Evolutionary conservation across 2,888 invertebrate genomes (phyloP), one percentile per base, ranked within the genome.

Genomic region (Eilema depressum): DNA sequence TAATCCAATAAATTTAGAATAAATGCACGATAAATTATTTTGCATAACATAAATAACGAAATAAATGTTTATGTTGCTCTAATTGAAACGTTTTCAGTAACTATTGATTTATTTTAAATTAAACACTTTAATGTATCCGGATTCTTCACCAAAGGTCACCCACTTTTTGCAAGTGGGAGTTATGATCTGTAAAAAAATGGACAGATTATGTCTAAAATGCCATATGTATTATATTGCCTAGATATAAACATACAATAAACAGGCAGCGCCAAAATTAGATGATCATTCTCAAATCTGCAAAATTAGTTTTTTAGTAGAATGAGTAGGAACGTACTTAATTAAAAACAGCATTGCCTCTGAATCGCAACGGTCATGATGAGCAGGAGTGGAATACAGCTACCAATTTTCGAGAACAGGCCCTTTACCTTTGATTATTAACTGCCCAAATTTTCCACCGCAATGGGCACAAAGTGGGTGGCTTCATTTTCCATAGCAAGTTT

Each of bases 141-240:
- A 53, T 53, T 53, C 53, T 53, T 53, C 53, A 53, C 8, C 26
- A 70, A 73, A 80, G 81, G 81, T 65, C 81, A 63, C 33, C 79
- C 7, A 62, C 66, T 81, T 81, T 80, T 74, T 67, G 59, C 59
- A 57, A 65, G 7, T 41, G 8, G 20, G 14, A 63, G 73, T 68
- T 65, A 14, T 62, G 63, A 74, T 61, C 28, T 72, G 66, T 60
- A 81, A 80, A 81, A 78, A 81, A 71, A 68, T 71, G 70, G 53
- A 73, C 75, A 72, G 73, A 73, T 76, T 73, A 65, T 61, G n/a
- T 66, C 66, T 12, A 70, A 71, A 73, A 41, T 63, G 56, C 10
- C 28, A 57, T 62, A 69, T 4, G 33, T 65, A 65, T 70, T 75
- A 17, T 69, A 63, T 72, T 67, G 14, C 70, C 74, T 68, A 79